Evolutionary conservation across 2,888 invertebrate genomes (phyloP).

Genomic region (Acronicta aceris): DNA sequence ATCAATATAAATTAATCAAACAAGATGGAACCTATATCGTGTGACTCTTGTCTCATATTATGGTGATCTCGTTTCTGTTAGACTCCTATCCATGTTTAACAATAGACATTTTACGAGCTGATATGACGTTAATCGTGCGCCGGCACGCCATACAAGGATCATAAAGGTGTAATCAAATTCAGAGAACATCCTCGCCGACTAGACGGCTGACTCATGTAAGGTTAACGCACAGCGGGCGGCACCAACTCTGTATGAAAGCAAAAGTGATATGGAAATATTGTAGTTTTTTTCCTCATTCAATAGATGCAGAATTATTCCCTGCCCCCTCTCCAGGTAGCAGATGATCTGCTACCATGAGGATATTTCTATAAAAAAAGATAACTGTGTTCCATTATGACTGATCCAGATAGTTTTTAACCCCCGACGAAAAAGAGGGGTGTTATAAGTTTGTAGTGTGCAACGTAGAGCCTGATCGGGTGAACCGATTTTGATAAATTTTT

Average conservation of each 20-base stretch:
- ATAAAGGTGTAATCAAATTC: constrained; percentile 42
- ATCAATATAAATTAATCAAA: background rate
- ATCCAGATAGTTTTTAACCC: too few relatives aligned
- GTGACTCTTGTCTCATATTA: background rate
- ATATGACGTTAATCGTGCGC: constrained; percentile 19
- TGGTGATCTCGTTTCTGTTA: background rate
- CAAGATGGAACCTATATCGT: background rate
- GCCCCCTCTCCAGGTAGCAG: too few relatives aligned
- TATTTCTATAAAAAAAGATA: too few relatives aligned
- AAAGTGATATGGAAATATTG: constrained; percentile 26
- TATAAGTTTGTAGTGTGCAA: too few relatives aligned
- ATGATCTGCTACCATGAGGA: too few relatives aligned
- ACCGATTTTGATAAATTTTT: too few relatives aligned
- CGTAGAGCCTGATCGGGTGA: too few relatives aligned
- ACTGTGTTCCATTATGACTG: too few relatives aligned
- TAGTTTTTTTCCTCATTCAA: background rate
- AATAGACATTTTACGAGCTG: constrained; percentile 14
- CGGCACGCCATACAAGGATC: constrained; percentile 21
- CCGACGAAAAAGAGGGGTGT: too few relatives aligned
- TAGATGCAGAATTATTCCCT: too few relatives aligned
- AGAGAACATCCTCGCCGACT: constrained; percentile 43
- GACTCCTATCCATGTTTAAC: background rate
- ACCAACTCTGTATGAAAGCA: constrained; percentile 15
- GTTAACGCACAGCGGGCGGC: constrained; percentile 29
- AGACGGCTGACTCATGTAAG: constrained; percentile 52